phyloP scores from a whole-genome alignment of 2,113 vertebrate genomes.

The Cyanoramphus novaezelandiae region DNA sequence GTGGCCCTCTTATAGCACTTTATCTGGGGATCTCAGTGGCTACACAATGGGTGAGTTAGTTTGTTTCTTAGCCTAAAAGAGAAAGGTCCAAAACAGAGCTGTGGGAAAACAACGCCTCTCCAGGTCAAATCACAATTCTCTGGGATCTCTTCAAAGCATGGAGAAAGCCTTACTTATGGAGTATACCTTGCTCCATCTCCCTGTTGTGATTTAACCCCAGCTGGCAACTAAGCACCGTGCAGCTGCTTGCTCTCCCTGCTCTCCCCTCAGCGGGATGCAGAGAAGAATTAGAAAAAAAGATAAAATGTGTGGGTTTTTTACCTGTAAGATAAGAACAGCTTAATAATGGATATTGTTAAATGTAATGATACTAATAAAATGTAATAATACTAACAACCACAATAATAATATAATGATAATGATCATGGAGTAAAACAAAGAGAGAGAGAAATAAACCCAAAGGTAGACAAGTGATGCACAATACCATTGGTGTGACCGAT shows the following conservation, averaged over 20 bases:
- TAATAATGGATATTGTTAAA: background rate
- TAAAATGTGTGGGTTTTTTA: background rate
- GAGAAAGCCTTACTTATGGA: background rate
- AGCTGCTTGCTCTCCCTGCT: background rate
- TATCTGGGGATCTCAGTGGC: background rate
- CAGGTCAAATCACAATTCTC: background rate
- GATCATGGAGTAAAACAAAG: background rate
- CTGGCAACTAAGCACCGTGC: background rate
- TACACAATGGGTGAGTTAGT: background rate
- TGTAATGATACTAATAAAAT: background rate
- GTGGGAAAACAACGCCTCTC: background rate
- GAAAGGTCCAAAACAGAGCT: slow-evolving; percentile 28
- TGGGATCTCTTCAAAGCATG: background rate
- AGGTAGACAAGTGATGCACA: background rate
- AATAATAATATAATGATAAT: background rate
- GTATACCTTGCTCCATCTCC: background rate
- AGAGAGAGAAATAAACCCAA: background rate
- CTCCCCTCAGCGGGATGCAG: accelerated
- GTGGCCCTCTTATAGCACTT: background rate
- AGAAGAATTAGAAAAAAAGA: background rate
- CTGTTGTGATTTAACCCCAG: background rate
- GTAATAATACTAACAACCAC: background rate
- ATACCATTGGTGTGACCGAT: background rate
- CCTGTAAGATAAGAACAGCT: background rate
- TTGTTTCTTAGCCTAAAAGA: background rate